phyloP scores from a whole-genome alignment of 1,140 invertebrate species.

The Tetragonula clypearis region DNA sequence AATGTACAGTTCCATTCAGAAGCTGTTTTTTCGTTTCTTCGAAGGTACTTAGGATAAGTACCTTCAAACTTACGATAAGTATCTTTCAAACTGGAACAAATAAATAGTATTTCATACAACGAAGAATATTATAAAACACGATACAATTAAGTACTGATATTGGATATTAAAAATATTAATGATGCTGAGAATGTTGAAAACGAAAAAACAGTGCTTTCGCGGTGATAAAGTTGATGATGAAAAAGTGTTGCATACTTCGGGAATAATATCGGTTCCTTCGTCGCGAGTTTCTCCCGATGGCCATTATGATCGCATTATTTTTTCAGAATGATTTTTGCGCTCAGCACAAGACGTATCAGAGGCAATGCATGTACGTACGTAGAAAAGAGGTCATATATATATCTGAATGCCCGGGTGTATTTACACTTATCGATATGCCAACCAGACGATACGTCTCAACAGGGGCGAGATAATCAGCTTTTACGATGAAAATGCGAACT shows the following conservation, averaged over 20 bases:
- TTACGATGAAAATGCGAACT: neutral
- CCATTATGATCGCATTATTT: neutral
- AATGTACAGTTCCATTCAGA: too few species aligned
- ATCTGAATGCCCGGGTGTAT: neutral
- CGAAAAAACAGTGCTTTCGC: too few species aligned
- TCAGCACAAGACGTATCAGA: neutral
- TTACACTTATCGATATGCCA: conserved; percentile 23
- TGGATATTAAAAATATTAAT: too few species aligned
- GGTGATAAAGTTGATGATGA: too few species aligned
- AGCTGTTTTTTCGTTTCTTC: too few species aligned
- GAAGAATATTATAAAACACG: too few species aligned
- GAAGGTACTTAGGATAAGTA: too few species aligned
- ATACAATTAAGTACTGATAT: too few species aligned
- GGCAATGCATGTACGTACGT: neutral
- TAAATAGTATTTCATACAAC: too few species aligned
- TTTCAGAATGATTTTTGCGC: neutral
- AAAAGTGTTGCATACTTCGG: neutral
- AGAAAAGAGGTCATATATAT: neutral
- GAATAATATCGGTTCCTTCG: neutral
- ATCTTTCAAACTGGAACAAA: too few species aligned
- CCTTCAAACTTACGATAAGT: too few species aligned
- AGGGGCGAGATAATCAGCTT: neutral
- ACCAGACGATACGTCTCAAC: neutral
- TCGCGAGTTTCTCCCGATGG: neutral
- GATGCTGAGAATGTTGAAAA: too few species aligned